These are phyloP conservation scores for Xanthia icteritia DNA, from an alignment of 2,888 invertebrate genomes.

Conservation along the genomic window DNA sequence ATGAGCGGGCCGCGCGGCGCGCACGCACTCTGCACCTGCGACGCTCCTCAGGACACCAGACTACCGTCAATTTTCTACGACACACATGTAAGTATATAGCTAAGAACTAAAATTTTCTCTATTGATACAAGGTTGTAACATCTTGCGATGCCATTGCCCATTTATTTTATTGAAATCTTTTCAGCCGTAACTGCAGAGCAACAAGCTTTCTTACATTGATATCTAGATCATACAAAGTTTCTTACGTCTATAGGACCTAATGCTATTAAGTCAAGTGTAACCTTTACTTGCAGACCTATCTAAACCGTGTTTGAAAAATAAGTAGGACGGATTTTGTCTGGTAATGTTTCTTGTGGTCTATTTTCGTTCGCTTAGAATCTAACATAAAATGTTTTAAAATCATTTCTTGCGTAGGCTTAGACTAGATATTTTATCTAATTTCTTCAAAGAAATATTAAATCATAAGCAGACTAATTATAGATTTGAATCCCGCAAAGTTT, in stretches of 20 bases:
- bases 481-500: background rate
- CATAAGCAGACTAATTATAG: background rate
- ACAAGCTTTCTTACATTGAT: background rate
- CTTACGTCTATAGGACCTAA: background rate
- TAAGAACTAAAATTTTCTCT: background rate
- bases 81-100: constrained; percentile 80
- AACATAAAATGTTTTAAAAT: background rate
- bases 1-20: constrained; percentile 75
- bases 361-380: constrained; percentile 2
- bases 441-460: background rate
- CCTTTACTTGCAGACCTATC: background rate
- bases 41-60: constrained; percentile 78
- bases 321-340: background rate
- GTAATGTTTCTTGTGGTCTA: background rate
- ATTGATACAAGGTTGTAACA: background rate
- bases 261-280: constrained; percentile 1
- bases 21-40: constrained; percentile 85
- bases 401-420: background rate
- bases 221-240: background rate
- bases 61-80: constrained; percentile 86
- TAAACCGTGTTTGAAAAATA: background rate
- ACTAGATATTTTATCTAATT: background rate
- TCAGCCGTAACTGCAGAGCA: background rate
- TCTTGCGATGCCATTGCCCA: background rate
- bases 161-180: background rate